Base-by-base conservation (phyloP, 2,888 invertebrate genomes). In the Cetonia aurata region DNA sequence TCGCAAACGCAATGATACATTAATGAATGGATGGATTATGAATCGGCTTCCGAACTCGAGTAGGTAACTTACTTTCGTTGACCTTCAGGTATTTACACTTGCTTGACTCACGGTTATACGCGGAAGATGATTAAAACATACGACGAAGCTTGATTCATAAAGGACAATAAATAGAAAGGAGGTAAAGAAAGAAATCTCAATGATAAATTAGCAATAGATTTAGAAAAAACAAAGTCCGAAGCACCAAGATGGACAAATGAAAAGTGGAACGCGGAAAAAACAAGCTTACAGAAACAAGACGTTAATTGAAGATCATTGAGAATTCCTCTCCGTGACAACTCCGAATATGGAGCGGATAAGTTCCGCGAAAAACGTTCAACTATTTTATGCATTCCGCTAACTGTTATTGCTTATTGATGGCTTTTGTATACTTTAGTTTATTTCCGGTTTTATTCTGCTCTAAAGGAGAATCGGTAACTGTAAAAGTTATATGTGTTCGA, bases 111-210 rank as follows among this genome's bases (percentile, higher is more conserved):
- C 33, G 52, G 2, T 48, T 67, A 12, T 67, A 67, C 67, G 67
- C 67, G 67, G 67, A 67, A 67, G 67, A 67, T 67, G 67, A 67
- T 57, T 67, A 67, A 67, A 50, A 31, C 60, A 13, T 44, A 19
- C 25, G 60, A 67, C 53, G 10, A 37, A 37, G 12, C 19, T 67
- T 67, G 67, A 67, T 53, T 67, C 67, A 67, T 67, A 55, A 44
- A 42, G 53, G 46, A 46, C 31, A 44, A 46, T 31, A 31, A 31
- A 46, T 42, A 44, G 10, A 37, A 9, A 37, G 37, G 10, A 37
- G 10, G 9, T 37, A 37, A 37, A 37, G 33, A 53, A 41, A 55
- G 41, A 66, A 66, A 52, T 42, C 33, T 55, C 55, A 67, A 52
- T n/a, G 37, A 44, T 17, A 37, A 37, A 37, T 37, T 9, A 37